Base-by-base conservation (phyloP, 2,888 invertebrate genomes). In the Drosophila borealis region DNA sequence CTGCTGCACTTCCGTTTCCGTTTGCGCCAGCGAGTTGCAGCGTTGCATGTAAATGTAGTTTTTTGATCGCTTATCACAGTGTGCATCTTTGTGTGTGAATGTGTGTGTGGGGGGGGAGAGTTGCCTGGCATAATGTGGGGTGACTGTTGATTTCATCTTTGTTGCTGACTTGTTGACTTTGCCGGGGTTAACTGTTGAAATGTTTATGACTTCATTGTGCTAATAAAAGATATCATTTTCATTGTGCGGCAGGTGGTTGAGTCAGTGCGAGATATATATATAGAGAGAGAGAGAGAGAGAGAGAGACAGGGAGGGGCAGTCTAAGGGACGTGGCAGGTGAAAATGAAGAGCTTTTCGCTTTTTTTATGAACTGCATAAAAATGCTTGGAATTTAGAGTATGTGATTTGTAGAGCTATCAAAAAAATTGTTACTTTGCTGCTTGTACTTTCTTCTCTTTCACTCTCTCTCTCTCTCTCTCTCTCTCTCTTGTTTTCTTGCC, bases 121-220 rank as follows among this genome's bases (percentile, higher is more conserved):
- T 34, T 53, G 62, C 21, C 17, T 57, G 59, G 53, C 62, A 57
- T 81, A 71, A 81, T 79, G 73, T 73, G 77, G 74, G 71, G 61
- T 71, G 74, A 83, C 76, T 81, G 78, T 70, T 83, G 85, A 85
- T 85, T 83, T 72, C 78, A 85, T 85, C 85, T 83, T 63, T 75
- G 86, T 72, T 83, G 85, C 75, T 88, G 85, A 85, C 88, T 88
- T 88, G 85, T 88, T 88, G 85, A 85, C 88, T 88, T 81, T 74
- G 62, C 48, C 69, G 56, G 80, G 76, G 78, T 78, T 83, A 76
- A 88, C 86, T 88, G 80, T 74, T 74, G 88, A 85, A 83, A 75
- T 85, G 85, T 88, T 85, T 85, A 88, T 85, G 86, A 81, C 85
- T 88, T 85, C 88, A 85, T 85, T 85, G 81, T 79, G 79, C 87